These are phyloP conservation scores for Lutjanus campechanus DNA, from an alignment of 2,797 vertebrate genomes.

Conservation along the genomic window DNA sequence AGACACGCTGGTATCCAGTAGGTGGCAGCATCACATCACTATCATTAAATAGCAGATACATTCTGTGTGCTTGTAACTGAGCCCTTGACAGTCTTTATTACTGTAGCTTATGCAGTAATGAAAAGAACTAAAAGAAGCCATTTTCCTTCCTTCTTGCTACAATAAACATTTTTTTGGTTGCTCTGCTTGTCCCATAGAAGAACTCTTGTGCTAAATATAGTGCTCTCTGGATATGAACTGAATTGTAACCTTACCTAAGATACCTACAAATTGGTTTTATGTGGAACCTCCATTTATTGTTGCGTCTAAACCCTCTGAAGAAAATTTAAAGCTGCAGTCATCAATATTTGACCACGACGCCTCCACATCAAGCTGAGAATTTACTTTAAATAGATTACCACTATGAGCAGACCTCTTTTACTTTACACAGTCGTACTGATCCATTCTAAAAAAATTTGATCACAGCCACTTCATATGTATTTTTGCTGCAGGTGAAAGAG, in stretches of 20 bases:
- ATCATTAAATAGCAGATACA: not conserved
- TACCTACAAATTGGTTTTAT: not conserved
- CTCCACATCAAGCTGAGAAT: no score
- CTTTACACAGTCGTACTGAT: not conserved
- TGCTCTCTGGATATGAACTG: not conserved
- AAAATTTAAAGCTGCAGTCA: not conserved
- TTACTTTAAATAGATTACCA: no score
- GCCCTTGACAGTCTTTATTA: not conserved
- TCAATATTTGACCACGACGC: no score
- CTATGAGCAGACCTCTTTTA: no score
- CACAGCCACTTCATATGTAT: not conserved
- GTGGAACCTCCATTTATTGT: not conserved
- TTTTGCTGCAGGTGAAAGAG: no score
- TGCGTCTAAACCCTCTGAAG: not conserved
- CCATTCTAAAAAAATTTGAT: not conserved
- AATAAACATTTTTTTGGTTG: not conserved
- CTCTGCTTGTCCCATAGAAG: not conserved
- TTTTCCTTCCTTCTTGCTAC: not conserved
- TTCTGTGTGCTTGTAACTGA: not conserved
- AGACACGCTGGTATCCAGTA: constrained; percentile 31
- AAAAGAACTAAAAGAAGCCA: not conserved
- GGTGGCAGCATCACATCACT: constrained; percentile 41
- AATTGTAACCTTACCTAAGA: not conserved
- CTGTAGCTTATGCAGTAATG: not conserved
- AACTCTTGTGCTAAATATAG: not conserved